These are phyloP conservation scores for Seriola quinqueradiata DNA, from an alignment of 2,113 vertebrate genomes.

Conservation along the genomic window DNA sequence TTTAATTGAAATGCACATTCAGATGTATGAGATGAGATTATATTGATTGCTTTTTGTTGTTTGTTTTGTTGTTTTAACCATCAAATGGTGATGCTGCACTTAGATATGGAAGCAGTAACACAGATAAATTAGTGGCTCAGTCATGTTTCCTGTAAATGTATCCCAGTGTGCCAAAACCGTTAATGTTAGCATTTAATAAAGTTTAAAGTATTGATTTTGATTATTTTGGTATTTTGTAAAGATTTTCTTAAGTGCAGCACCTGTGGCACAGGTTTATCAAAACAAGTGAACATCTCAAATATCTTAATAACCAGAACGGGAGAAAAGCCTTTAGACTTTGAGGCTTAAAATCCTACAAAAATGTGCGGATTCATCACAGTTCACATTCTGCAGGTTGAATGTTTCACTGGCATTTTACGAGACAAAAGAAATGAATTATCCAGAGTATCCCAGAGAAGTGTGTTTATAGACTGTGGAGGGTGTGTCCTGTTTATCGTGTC, in stretches of 20 bases:
- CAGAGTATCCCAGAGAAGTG: constrained; percentile 11
- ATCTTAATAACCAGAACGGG: background rate
- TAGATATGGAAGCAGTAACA: background rate
- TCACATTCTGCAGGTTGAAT: background rate
- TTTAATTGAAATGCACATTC: background rate
- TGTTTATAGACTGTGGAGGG: constrained; percentile 27
- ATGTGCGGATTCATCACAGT: background rate
- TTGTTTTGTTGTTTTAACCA: too few relatives aligned
- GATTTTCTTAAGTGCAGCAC: background rate
- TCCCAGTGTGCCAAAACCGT: background rate
- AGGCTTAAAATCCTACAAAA: background rate
- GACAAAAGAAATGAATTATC: background rate
- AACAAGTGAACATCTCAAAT: background rate
- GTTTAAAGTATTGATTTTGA: background rate
- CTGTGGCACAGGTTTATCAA: background rate
- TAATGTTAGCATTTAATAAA: background rate
- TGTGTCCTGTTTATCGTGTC: constrained; percentile 25
- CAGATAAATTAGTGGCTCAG: background rate
- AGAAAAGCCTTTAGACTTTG: background rate
- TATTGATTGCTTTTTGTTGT: background rate
- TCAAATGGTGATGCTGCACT: background rate
- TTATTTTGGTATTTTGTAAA: background rate
- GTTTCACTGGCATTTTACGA: background rate
- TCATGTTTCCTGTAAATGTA: background rate
- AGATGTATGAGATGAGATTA: background rate